Evolutionary conservation across 1,140 invertebrate genomes (phyloP), one percentile per base, ranked within the genome.

Genomic region (Periplaneta americana): DNA sequence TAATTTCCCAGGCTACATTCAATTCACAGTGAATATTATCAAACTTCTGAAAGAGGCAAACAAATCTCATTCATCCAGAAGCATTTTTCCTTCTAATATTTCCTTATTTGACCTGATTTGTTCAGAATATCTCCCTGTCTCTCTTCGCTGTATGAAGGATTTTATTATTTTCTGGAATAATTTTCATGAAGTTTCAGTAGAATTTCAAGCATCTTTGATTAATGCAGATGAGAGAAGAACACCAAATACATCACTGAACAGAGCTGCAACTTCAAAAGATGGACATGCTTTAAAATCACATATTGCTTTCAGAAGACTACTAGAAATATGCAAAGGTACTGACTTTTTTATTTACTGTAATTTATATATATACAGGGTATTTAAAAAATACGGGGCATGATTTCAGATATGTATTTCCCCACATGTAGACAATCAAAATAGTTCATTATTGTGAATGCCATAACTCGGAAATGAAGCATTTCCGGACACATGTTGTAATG

Each of bases 21-120:
- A 13, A 11, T 80, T 80, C n/a, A 74, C 79, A 28, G 28, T 18
- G 10, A 22, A 74, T 2, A 34, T 74, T n/a, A 37, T 80, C 33
- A n/a, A 34, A 57, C 34, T 80, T 28, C 34, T 80, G 79, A 80
- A 80, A 35, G 79, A 80, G 34, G 79, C 48, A 74, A 80, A 80
- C 34, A 34, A 34, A 28, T 37, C 22, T 18, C 33, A 80, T 17
- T 74, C 39, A 15, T 15, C 22, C 28, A 34, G 32, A 28, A 74
- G 6, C 11, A 34, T 80, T n/a, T 74, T 80, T 74, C 13, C 32
- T 28, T 15, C 31, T 15, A 74, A 74, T 48, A 34, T 74, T 35
- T 80, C 79, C 22, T 31, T 80, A 4, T 28, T 11, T 35, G 34
- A 80, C 22, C 31, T 80, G 17, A n/a, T 80, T 28, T n/a, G 35